A percentile compares a stretch with the other conserved stretches of the same genome.
These are phyloP conservation scores for Podarcis cretensis DNA, from an alignment of 2,113 vertebrate genomes.

Conservation along the genomic window DNA sequence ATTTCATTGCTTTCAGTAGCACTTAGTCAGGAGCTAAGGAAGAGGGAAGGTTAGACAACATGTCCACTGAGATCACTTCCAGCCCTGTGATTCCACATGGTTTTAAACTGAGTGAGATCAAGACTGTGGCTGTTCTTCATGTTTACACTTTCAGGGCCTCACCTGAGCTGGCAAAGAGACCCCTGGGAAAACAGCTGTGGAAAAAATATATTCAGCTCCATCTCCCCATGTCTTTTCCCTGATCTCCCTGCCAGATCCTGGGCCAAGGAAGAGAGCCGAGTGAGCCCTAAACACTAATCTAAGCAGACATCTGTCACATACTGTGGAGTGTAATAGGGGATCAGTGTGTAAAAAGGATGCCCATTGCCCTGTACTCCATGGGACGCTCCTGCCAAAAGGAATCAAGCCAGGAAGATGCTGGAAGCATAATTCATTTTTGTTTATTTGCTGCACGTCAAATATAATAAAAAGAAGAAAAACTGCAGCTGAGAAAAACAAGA, in stretches of 20 bases:
- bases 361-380: conserved; percentile 9
- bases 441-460: conserved; percentile 22
- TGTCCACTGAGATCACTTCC: not conserved
- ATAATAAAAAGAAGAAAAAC: not conserved
- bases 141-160: not conserved
- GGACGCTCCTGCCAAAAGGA: conserved; percentile 26
- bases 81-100: not conserved
- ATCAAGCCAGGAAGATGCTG: conserved; percentile 21
- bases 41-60: not conserved
- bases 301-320: conserved; percentile 15
- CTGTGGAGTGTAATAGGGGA: not conserved
- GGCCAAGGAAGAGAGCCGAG: not conserved
- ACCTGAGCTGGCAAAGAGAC: not conserved
- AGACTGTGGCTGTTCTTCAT: not conserved
- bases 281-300: conserved; percentile 2
- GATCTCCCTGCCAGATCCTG: not conserved
- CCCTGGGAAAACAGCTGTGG: not conserved
- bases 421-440: conserved; percentile 29
- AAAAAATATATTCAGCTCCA: not conserved
- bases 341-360: conserved; percentile 8
- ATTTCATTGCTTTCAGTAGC: not conserved
- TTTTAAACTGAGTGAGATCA: not conserved
- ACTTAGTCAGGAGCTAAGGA: not conserved
- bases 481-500: not conserved
- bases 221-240: not conserved